Evolutionary conservation across 2,113 vertebrate genomes (phyloP), one percentile per base, ranked within the genome.

Genomic region (Aythya baeri): DNA sequence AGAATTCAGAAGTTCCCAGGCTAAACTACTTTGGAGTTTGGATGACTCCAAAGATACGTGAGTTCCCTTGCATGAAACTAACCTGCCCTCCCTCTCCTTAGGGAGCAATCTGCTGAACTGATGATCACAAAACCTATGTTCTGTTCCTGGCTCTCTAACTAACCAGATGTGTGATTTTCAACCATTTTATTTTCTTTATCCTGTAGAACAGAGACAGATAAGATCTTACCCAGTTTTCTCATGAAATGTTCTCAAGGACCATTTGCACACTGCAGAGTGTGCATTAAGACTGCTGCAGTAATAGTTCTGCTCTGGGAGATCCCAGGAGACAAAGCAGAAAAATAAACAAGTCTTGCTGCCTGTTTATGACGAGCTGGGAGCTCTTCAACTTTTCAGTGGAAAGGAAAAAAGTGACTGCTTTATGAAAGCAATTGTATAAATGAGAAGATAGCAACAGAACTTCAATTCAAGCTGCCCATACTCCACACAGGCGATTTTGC

Each of bases 291-390:
- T 67, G 65, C 55, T 94, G 73, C 65, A 84, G 61, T 26, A 82
- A 66, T n/a, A 65, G 52, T 59, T 84, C 81, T 84, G 61, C 61
- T 78, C 73, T 52, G 38, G 61, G 74, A 72, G 52, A 59, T 25
- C 77, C 43, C 89, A 68, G 52, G 82, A 62, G 38, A 32, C 49
- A 94, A 85, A 83, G 74, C 54, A 94, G 78, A 76, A 91, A 89
- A 85, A 82, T 34, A 85, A 94, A 72, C 6, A 1, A 0, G 2
- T 72, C 9, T 9, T 50, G 7, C 9, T 52, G 58, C 29, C 57
- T 83, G 61, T 84, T 31, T 75, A 52, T 86, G 70, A 52, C 13
- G 17, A 95, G 43, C 46, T 20, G 21, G 17, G 44, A 29, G 38
- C 22, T 44, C 50, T 67, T 80, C 25, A 67, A 23, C 63, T 80